A percentile compares a stretch with the other conserved stretches of the same genome.
Conservation (phyloP, 2,113 vertebrate genomes). For the Piprites chloris region DNA sequence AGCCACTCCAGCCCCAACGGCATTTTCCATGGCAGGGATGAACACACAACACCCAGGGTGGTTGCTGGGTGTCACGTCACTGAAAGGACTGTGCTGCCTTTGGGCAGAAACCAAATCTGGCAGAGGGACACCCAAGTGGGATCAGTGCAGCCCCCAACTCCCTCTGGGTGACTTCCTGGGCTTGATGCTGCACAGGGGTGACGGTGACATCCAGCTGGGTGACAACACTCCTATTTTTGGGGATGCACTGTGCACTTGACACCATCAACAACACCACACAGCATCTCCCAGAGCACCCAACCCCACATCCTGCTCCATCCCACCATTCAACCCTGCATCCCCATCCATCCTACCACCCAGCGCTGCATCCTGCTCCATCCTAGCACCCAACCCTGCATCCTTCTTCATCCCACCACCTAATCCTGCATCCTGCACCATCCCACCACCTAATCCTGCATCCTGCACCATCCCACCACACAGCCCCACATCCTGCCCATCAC, state of each 20-base stretch:
- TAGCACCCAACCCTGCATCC: not conserved
- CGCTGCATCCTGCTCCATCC: not conserved
- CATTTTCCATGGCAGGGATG: accelerated
- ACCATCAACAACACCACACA: not conserved
- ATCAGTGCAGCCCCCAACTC: not conserved
- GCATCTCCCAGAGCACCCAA: not conserved
- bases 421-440: not conserved
- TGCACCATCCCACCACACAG: not conserved
- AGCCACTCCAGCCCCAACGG: not conserved
- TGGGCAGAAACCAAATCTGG: constrained; percentile 59
- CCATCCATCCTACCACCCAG: not conserved
- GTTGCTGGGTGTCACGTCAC: not conserved
- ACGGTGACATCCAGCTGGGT: not conserved
- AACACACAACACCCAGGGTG: not conserved
- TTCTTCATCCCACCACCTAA: not conserved
- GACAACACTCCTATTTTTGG: not conserved
- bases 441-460: not conserved
- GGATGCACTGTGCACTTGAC: not conserved
- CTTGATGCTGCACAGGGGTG: not conserved
- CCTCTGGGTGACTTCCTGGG: accelerated
- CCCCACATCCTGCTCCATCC: not conserved
- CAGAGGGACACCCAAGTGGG: not conserved
- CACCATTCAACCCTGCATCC: not conserved
- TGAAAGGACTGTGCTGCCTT: constrained; percentile 26
- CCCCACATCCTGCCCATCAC: not conserved